phyloP scores from a whole-genome alignment of 2,797 vertebrate genomes.

The Cirrhinus mrigala region DNA sequence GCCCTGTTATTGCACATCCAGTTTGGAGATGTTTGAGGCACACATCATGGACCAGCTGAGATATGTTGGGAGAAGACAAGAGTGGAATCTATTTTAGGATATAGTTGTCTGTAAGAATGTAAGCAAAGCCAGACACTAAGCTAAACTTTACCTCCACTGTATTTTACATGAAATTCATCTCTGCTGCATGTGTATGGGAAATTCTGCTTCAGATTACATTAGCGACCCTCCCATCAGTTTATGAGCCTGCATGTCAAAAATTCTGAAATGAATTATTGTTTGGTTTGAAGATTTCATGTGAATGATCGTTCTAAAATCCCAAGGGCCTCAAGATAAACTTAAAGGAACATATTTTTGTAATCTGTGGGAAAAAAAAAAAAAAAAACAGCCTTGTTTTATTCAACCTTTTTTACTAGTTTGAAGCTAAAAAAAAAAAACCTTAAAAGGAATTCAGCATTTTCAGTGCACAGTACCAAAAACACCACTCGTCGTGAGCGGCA shows the following conservation, averaged over 20 bases:
- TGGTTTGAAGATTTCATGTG: slow-evolving; percentile 33
- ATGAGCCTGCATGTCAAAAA: slow-evolving; percentile 37
- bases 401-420: background rate
- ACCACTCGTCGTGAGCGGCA: background rate
- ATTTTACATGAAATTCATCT: slow-evolving; percentile 77
- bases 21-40: slow-evolving; percentile 33
- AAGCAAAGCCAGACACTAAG: slow-evolving; percentile 77
- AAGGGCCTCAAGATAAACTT: slow-evolving; percentile 35
- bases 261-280: background rate
- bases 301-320: slow-evolving; percentile 19
- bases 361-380: background rate
- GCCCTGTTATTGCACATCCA: slow-evolving; percentile 30
- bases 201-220: slow-evolving; percentile 80
- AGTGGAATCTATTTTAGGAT: slow-evolving; percentile 80
- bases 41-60: slow-evolving; percentile 35
- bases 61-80: slow-evolving; percentile 57
- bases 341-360: slow-evolving; percentile 19
- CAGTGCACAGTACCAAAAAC: background rate
- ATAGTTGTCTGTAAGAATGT: slow-evolving; percentile 68
- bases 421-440: slow-evolving; percentile 36
- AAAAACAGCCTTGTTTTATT: background rate
- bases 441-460: slow-evolving; percentile 8
- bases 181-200: slow-evolving; percentile 58
- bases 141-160: slow-evolving; percentile 74
- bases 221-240: slow-evolving; percentile 74